phyloP scores from a whole-genome alignment of 2,113 vertebrate genomes.

The Tupaia tana region DNA sequence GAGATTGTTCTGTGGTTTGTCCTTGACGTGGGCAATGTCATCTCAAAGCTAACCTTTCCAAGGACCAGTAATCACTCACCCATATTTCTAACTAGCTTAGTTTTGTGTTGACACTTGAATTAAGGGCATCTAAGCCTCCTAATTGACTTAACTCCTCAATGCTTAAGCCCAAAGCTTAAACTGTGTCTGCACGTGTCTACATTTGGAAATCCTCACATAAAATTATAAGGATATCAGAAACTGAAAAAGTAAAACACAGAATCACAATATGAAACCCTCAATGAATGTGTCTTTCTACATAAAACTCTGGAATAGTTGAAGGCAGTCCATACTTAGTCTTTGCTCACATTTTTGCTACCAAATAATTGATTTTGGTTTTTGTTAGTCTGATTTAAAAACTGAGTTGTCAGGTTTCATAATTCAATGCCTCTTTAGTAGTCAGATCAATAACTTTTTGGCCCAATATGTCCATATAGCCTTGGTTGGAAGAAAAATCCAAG shows the following conservation, averaged over 20 bases:
- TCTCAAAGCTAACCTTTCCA: not conserved
- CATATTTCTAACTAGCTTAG: not conserved
- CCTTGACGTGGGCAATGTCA: not conserved
- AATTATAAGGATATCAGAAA: not conserved
- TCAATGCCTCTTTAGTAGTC: not conserved
- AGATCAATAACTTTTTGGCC: not conserved
- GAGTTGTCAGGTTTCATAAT: not conserved
- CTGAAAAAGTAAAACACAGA: not conserved
- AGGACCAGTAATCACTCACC: not conserved
- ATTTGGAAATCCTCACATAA: not conserved
- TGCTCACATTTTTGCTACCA: not conserved
- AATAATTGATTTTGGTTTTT: not conserved
- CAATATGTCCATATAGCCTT: not conserved
- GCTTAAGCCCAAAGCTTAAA: not conserved
- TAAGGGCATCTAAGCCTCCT: not conserved
- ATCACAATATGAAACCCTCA: not conserved
- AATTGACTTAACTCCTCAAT: not conserved
- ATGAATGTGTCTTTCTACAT: not conserved
- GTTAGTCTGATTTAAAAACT: constrained; percentile 19
- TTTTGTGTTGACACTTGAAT: not conserved
- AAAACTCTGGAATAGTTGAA: not conserved
- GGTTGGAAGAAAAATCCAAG: constrained; percentile 29
- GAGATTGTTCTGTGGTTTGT: not conserved
- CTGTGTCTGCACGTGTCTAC: not conserved
- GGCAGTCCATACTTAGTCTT: not conserved